Percentiles rank a stretch among this genome's conserved stretches.
Conservation (phyloP, 2,113 vertebrate species). For the Eurypyga helias region DNA sequence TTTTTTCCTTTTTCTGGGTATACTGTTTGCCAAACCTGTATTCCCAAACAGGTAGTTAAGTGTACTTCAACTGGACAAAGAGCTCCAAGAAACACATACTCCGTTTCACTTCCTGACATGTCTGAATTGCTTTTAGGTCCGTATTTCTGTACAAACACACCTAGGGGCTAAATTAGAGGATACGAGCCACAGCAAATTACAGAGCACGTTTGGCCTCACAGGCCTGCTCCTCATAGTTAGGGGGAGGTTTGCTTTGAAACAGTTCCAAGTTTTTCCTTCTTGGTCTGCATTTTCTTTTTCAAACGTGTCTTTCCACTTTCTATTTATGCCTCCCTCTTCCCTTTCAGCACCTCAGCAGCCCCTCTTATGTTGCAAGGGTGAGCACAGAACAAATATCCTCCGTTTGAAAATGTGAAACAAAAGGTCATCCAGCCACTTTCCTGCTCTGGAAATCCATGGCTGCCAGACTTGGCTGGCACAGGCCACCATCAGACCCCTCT, state of each 20-base stretch:
- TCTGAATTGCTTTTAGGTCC: constrained; percentile 28
- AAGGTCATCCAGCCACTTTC: background rate
- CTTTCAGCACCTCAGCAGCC: background rate
- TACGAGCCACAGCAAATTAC: constrained; percentile 45
- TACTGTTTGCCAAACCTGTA: background rate
- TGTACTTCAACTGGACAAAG: background rate
- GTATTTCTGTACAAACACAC: constrained; percentile 26
- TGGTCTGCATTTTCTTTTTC: background rate
- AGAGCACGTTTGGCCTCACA: background rate
- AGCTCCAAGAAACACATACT: constrained; percentile 2
- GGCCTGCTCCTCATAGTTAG: background rate
- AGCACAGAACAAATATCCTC: background rate
- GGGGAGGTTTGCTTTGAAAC: constrained; percentile 30
- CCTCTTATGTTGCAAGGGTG: background rate
- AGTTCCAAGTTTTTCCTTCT: background rate
- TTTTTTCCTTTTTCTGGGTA: background rate
- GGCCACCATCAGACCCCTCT: background rate
- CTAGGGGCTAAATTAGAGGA: constrained; percentile 42
- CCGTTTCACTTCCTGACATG: background rate
- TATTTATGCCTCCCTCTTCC: constrained; percentile 10
- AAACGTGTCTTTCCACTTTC: background rate
- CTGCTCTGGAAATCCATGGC: background rate
- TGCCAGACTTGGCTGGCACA: fast-evolving
- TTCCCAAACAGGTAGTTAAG: constrained; percentile 18
- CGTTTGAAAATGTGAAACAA: background rate